Evolutionary conservation across 2,797 vertebrate genomes (phyloP).

Genomic region (Linurgus olivaceus): DNA sequence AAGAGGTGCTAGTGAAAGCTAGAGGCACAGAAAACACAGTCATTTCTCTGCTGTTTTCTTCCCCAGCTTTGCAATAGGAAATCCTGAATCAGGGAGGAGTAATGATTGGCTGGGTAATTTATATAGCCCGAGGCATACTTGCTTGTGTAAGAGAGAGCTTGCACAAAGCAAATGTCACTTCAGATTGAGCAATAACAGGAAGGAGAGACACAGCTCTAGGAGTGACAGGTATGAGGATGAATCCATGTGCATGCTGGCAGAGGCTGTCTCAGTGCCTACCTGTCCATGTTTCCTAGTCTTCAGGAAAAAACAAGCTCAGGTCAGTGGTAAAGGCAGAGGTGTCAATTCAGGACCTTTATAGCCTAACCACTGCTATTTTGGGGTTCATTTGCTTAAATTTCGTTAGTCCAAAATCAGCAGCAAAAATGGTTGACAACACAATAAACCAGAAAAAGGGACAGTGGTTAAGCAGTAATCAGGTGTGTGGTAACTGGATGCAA

Average conservation of each 20-base stretch:
- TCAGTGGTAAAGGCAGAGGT: not conserved
- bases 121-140: accelerated
- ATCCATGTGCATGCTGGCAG: not conserved
- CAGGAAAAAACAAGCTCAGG: not conserved
- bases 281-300: not conserved
- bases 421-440: not conserved
- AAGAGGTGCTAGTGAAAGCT: not conserved
- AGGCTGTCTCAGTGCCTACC: not conserved
- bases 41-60: not conserved
- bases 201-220: not conserved
- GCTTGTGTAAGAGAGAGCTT: not conserved
- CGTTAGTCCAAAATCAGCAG: not conserved
- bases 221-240: not conserved
- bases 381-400: not conserved
- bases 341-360: not conserved
- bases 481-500: not conserved
- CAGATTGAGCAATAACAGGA: not conserved
- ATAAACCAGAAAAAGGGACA: not conserved
- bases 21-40: accelerated
- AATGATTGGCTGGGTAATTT: not conserved
- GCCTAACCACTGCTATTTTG: accelerated
- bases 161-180: not conserved
- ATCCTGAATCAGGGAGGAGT: not conserved
- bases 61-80: not conserved
- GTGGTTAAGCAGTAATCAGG: not conserved